Base-by-base conservation (phyloP, 2,888 invertebrate genomes). In the Drosophila percnosoma region DNA sequence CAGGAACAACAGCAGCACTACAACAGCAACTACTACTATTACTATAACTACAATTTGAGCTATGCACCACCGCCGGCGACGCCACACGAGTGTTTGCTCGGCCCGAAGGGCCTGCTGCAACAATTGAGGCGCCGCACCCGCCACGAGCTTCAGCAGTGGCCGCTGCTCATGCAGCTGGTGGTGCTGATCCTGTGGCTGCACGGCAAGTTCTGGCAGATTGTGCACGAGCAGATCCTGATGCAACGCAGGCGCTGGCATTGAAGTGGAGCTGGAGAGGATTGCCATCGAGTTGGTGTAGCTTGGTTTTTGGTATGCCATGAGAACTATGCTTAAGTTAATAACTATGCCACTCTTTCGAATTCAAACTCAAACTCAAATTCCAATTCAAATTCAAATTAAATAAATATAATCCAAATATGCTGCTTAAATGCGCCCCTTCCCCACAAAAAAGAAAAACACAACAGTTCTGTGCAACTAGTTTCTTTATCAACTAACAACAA, bases 161-260 rank as follows among this genome's bases (percentile, higher is more conserved):
- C 92, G 73, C 82, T 92, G 78, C 90, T 92, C 55, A 89, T 92
- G 82, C 91, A 92, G 75, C 73, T 93, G 75, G 81, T 91, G 59
- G 77, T 91, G 66, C 74, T 92, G 57, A 61, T 92, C 66, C 79
- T 93, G 52, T 92, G 92, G 92, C 81, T 93, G 69, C 90, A 92
- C 68, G 87, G 83, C 52, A 91, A 90, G 69, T 89, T 92, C 78
- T 92, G 92, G 91, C 89, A 89, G 85, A 82, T 92, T 61, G 83
- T 90, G 36, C 81, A 90, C 75, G 88, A 92, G 59, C 88, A 88
- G 64, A 72, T 78, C 24, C 55, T 89, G 70, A 83, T 83, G 77
- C 87, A 85, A 51, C 78, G 90, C 65, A 80, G 89, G 67, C 91
- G 89, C 61, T 88, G 88, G 83, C 82, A 88, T 31, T 85, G 58